A percentile compares a stretch with the other conserved stretches of the same genome.
Evolutionary conservation across 2,113 vertebrate genomes (phyloP).

Genomic region (Lutjanus erythropterus): DNA sequence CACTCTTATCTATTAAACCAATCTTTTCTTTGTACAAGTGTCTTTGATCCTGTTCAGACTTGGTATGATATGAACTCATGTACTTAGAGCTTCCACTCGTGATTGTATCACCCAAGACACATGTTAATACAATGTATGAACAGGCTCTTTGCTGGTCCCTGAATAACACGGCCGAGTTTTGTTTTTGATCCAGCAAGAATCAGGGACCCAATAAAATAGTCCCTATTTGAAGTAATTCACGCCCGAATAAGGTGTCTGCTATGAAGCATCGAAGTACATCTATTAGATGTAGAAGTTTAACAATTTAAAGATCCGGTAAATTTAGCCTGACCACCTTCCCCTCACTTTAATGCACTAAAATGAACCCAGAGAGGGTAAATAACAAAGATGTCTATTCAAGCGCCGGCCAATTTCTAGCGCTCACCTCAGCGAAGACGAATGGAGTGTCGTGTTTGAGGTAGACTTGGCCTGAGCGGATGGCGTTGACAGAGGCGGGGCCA

Average conservation of each 20-base stretch:
- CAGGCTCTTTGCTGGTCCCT: no score
- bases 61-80: no score
- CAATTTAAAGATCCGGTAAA: background rate
- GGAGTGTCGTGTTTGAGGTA: conserved; percentile 91
- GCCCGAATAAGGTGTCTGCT: background rate
- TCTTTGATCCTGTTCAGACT: no score
- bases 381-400: background rate
- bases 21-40: background rate
- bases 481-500: conserved; percentile 89
- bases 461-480: conserved; percentile 90
- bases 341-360: background rate
- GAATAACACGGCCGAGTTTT: background rate
- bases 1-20: background rate
- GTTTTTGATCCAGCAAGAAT: no score
- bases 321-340: background rate
- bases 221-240: background rate
- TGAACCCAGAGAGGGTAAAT: background rate
- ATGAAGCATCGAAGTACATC: background rate
- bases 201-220: no score
- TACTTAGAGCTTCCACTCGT: no score
- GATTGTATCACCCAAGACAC: no score
- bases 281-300: background rate
- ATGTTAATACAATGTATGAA: no score
- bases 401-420: background rate
- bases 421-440: conserved; percentile 94